Evolutionary conservation across 2,888 invertebrate genomes (phyloP).

Genomic region (Falcaria lacertinaria): DNA sequence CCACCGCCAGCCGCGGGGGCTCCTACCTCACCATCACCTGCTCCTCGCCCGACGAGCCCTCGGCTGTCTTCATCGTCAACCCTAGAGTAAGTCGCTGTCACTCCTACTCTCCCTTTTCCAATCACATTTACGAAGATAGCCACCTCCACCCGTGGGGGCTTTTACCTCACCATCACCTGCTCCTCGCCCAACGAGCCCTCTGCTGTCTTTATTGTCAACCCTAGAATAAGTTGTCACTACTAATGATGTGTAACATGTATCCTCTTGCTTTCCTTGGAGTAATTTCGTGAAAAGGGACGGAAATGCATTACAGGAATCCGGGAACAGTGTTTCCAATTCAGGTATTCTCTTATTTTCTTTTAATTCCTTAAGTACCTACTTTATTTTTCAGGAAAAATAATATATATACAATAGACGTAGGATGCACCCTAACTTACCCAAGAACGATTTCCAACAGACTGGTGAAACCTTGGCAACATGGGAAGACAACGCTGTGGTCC

Average conservation of each 20-base stretch:
- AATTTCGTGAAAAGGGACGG: neutral
- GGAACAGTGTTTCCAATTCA: too few species aligned
- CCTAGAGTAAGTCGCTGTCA: slow-evolving; percentile 56
- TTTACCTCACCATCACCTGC: slow-evolving; percentile 85
- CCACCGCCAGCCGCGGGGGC: slow-evolving; percentile 81
- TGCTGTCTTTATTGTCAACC: slow-evolving; percentile 74
- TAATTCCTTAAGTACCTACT: too few species aligned
- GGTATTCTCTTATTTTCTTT: too few species aligned
- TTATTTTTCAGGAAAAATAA: too few species aligned
- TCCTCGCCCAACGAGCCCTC: slow-evolving; percentile 84
- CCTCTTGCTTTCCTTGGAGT: too few species aligned
- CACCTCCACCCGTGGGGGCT: slow-evolving; percentile 81
- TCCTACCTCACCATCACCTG: slow-evolving; percentile 86
- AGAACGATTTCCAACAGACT: slow-evolving; percentile 32
- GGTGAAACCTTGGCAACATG: slow-evolving; percentile 55
- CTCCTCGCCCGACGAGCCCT: slow-evolving; percentile 83
- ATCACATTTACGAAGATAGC: too few species aligned
- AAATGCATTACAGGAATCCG: too few species aligned
- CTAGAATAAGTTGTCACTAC: too few species aligned
- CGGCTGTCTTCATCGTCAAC: slow-evolving; percentile 74
- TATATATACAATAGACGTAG: too few species aligned
- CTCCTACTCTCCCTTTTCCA: too few species aligned
- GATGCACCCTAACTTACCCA: too few species aligned
- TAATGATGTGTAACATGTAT: too few species aligned
- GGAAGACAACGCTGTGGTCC: slow-evolving; percentile 80